Base-by-base conservation (phyloP, 35 echinoderm and acorn worm genomes). In the Lytechinus variegatus region DNA sequence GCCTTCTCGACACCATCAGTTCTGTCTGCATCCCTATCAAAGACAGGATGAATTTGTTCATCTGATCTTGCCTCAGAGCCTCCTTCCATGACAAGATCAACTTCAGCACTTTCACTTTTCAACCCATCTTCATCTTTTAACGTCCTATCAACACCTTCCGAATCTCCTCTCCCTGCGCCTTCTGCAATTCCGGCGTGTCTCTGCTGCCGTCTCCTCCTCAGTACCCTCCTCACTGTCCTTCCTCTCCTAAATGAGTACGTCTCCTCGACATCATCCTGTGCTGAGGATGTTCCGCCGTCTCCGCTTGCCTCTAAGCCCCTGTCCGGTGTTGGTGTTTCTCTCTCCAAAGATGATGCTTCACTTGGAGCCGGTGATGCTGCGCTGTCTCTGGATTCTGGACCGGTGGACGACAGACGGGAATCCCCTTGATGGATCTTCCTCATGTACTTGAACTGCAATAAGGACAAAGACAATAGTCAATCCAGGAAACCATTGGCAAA, bases 351-450 rank as follows among this genome's bases (percentile, higher is more conserved):
- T 9, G 88, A 57, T 52, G 92, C 93, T 19, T 96, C 96, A 61
- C 96, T 96, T n/a, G 87, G 96, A 54, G 94, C 96, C 54, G 96
- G 96, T 66, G 96, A 96, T 27, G 96, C 27, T 6, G 94, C 57
- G 54, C 56, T 57, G 4, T 94, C 86, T 24, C 96, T 87, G 55
- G 94, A 61, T 19, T 94, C 96, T 9, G 10, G 56, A 21, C 94
- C 58, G 89, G 14, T 96, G 27, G 95, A 96, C 4, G 88, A 66
- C 21, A 54, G 57, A 66, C 53, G 55, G n/a, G 92, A 93, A 13
- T 54, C 54, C 13, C 92, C 92, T 27, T 57, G 89, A 33, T 96
- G 87, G 28, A 54, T 53, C 28, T 86, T 87, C 28, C 89, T 54
- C 29, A 89, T 51, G 56, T 91, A 91, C 89, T 96, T 96, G 87